Conservation (phyloP, 2,888 invertebrate genomes). For the Tachina fera region DNA sequence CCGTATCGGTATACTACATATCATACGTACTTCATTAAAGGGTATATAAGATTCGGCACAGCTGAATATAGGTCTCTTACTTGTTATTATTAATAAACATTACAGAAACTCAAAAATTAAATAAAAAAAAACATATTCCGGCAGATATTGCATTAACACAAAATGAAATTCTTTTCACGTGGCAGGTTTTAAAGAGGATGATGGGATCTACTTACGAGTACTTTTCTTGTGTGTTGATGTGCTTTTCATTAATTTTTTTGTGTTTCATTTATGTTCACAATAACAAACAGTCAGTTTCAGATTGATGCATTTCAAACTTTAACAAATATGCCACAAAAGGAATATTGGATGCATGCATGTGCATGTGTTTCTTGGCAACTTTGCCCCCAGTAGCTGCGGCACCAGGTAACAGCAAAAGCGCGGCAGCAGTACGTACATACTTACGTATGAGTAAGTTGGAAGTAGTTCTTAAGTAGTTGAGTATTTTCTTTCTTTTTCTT, state of each 20-base stretch:
- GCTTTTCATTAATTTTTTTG: not conserved
- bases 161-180: conserved; percentile 69
- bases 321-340: conserved; percentile 62
- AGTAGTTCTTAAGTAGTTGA: conserved; percentile 17
- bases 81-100: conserved; percentile 51
- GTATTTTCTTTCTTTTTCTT: not conserved
- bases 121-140: conserved; percentile 37
- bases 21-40: too few species aligned
- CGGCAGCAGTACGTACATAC: not conserved
- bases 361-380: conserved; percentile 37
- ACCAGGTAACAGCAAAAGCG: not conserved
- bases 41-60: too few species aligned
- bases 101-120: conserved; percentile 26
- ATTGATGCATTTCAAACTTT: conserved; percentile 63
- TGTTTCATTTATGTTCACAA: not conserved
- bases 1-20: too few species aligned
- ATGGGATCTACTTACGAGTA: conserved; percentile 45
- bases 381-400: not conserved
- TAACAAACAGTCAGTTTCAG: conserved; percentile 43
- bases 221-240: conserved; percentile 1
- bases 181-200: conserved; percentile 53
- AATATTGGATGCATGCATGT: conserved; percentile 24
- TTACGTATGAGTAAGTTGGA: not conserved
- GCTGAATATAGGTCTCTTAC: too few species aligned
- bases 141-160: conserved; percentile 68